Evolutionary conservation across 1,140 invertebrate species (phyloP).

Genomic region (Diabrotica undecimpunctata): DNA sequence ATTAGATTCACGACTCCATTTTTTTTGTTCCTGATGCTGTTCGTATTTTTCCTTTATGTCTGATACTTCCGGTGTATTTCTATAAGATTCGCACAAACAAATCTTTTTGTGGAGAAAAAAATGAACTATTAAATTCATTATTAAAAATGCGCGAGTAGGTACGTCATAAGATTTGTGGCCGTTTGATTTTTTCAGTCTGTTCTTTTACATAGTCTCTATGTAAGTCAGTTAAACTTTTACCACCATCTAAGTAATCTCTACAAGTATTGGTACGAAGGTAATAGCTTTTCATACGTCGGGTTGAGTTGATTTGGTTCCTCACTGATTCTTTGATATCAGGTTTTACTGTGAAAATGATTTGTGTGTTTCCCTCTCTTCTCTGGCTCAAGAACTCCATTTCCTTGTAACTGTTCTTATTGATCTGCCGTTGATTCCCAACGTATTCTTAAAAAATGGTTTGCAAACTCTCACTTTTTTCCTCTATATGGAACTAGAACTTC

Average conservation of each 20-base stretch:
- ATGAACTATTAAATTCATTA: constrained; percentile 42
- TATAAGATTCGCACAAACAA: constrained; percentile 22
- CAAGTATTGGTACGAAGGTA: constrained; percentile 35
- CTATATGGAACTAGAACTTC: no score
- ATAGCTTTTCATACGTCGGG: constrained; percentile 41
- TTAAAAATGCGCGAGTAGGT: constrained; percentile 41
- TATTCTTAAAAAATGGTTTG: no score
- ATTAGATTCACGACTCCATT: no score
- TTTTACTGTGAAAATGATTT: constrained; percentile 37
- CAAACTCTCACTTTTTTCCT: no score
- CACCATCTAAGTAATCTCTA: constrained; percentile 41
- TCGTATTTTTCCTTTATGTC: no score
- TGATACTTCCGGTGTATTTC: constrained; percentile 11
- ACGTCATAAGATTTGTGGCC: constrained; percentile 33
- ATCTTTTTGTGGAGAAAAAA: constrained; percentile 36
- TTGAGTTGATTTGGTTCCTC: constrained; percentile 41
- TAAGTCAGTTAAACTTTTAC: constrained; percentile 39
- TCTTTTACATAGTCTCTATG: no score
- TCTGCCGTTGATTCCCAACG: constrained; percentile 31
- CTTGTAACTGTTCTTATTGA: constrained; percentile 31
- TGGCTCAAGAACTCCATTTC: constrained; percentile 18
- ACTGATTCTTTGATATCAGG: constrained; percentile 35
- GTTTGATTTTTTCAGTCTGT: constrained; percentile 28
- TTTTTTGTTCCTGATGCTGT: no score
- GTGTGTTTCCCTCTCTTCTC: constrained; percentile 35